These are phyloP conservation scores for Idaea dimidiata DNA, from an alignment of 2,888 invertebrate genomes.

Conservation along the genomic window DNA sequence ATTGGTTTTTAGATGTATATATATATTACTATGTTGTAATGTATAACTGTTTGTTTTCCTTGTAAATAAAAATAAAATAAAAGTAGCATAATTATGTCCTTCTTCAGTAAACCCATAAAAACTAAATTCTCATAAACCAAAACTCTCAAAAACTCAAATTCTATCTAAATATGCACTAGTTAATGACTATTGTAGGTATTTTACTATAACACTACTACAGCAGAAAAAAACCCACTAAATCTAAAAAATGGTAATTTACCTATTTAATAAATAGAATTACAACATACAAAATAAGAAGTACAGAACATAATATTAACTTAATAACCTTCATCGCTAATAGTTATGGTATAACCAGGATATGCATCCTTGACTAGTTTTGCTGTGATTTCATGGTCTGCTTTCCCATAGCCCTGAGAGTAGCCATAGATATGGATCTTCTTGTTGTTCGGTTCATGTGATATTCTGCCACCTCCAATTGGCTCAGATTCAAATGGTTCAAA, in stretches of 20 bases:
- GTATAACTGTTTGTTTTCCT: too few species aligned
- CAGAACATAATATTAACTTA: conserved; percentile 5
- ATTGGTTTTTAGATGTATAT: too few species aligned
- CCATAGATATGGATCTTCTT: conserved; percentile 95
- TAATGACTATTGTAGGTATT: too few species aligned
- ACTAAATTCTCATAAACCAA: too few species aligned
- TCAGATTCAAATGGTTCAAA: conserved; percentile 84
- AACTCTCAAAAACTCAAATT: too few species aligned
- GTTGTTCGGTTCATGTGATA: conserved; percentile 88
- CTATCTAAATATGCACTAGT: too few species aligned
- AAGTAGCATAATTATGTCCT: too few species aligned
- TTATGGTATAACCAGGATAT: conserved; percentile 88
- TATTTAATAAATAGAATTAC: conserved; percentile 7
- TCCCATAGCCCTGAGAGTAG: conserved; percentile 95
- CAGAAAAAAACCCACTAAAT: neutral
- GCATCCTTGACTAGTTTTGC: conserved; percentile 87
- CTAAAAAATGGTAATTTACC: conserved; percentile 2
- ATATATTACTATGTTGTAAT: too few species aligned
- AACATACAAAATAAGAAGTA: conserved; percentile 46
- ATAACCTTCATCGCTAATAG: conserved; percentile 93
- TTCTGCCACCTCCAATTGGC: conserved; percentile 95
- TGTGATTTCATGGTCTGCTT: conserved; percentile 91
- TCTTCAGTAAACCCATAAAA: too few species aligned
- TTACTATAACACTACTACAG: too few species aligned
- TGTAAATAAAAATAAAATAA: too few species aligned